These are phyloP conservation scores for Kryptopterus vitreolus DNA, from an alignment of 2,797 vertebrate genomes.

Conservation along the genomic window DNA sequence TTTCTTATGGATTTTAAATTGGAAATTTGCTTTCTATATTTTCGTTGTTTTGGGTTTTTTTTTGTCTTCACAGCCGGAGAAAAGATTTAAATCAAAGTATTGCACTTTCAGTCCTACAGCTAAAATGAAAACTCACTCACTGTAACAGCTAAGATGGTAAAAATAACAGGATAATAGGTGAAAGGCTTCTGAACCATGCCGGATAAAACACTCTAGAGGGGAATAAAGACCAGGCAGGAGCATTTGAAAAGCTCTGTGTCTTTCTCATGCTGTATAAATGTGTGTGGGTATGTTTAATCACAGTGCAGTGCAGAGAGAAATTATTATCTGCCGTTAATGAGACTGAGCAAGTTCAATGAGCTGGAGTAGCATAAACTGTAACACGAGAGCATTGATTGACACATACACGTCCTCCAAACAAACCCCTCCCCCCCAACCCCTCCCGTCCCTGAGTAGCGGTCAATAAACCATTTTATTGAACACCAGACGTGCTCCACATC, in stretches of 20 bases:
- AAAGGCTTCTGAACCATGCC: constrained; percentile 35
- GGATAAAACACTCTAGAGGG: constrained; percentile 50
- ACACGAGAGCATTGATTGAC: constrained; percentile 51
- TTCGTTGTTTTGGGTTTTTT: no score
- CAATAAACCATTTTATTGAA: constrained; percentile 48
- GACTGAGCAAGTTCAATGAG: constrained; percentile 52
- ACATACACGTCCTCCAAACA: constrained; percentile 24
- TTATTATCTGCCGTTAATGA: constrained; percentile 58
- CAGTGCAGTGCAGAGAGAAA: constrained; percentile 51
- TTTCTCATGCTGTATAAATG: constrained; percentile 38
- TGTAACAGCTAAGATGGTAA: constrained; percentile 27
- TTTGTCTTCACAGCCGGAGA: not conserved
- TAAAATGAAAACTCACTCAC: constrained; percentile 19
- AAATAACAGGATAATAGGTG: constrained; percentile 44
- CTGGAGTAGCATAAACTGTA: constrained; percentile 51
- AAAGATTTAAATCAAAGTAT: constrained; percentile 8
- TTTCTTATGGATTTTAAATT: not conserved
- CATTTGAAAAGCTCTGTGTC: constrained; percentile 41
- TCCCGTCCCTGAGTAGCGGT: constrained; percentile 7
- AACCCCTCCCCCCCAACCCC: constrained; percentile 26
- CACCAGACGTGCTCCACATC: constrained; percentile 26
- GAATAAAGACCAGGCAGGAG: constrained; percentile 40
- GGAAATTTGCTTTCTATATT: not conserved
- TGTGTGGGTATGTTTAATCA: constrained; percentile 54
- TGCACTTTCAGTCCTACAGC: constrained; percentile 14